These are phyloP conservation scores for Antennarius striatus DNA, from an alignment of 2,113 vertebrate genomes.

Conservation along the genomic window DNA sequence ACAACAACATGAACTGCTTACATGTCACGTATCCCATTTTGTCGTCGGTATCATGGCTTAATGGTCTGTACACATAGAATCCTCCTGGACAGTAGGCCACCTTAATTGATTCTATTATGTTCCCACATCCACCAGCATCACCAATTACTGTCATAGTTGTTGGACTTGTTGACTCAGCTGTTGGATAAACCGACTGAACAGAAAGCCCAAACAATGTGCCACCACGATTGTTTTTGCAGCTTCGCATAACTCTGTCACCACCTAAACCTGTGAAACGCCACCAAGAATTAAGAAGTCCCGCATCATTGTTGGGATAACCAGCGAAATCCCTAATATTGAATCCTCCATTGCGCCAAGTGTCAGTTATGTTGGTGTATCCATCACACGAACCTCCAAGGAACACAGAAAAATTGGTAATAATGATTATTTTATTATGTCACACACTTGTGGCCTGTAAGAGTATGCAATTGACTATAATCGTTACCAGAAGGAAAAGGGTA, in stretches of 20 bases:
- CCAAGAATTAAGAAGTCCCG: background rate
- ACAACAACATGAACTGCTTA: constrained; percentile 24
- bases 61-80: constrained; percentile 53
- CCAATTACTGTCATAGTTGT: no score
- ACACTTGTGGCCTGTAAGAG: background rate
- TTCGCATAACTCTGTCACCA: constrained; percentile 13
- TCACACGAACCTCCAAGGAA: constrained; percentile 14
- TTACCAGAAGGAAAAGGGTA: background rate
- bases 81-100: constrained; percentile 38
- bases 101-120: no score
- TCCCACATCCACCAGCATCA: no score
- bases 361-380: constrained; percentile 21
- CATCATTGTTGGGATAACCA: background rate
- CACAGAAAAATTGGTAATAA: background rate
- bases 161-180: no score
- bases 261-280: constrained; percentile 35
- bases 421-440: background rate
- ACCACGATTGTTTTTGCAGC: no score
- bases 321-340: background rate
- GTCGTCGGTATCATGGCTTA: rapidly evolving
- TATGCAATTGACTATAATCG: background rate
- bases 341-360: constrained; percentile 29
- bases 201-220: no score
- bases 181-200: no score
- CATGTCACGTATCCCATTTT: constrained; percentile 2